Evolutionary conservation across 2,888 invertebrate genomes (phyloP), one percentile per base, ranked within the genome.

Genomic region (Chymomyza procnemis): DNA sequence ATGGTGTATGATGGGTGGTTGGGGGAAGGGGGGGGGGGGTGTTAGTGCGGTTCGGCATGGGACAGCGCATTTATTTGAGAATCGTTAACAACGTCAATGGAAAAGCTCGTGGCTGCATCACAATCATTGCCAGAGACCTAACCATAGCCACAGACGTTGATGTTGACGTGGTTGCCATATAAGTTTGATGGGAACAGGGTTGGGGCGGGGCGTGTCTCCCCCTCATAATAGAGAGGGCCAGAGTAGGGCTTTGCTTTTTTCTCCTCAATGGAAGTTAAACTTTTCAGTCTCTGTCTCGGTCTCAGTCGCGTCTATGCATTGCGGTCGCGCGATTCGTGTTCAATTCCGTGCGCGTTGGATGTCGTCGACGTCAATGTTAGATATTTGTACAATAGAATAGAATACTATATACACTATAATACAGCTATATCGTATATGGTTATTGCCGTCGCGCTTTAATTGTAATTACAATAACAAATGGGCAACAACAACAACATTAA

Each of bases 31-130:
- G 9, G 34, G 34, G 34, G 8, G 4, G 5, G 6, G 34, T n/a
- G n/a, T n/a, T n/a, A n/a, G 12, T 12, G 6, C 34, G 34, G 34
- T 12, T 12, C 12, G 34, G 34, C 12, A 3, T 41, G 5, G 34
- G 9, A 12, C 2, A 12, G 34, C 18, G 16, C 14, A 50, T 56
- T 60, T 80, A 80, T 78, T 83, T 76, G 75, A 75, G 82, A 80
- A 85, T 79, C 80, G 80, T 80, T 85, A 80, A 80, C 80, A 77
- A 81, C 77, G 80, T 77, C 72, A 77, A 79, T 74, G 77, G 66
- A 69, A 75, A 67, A 56, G 60, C 30, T 26, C 54, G 16, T 50
- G 18, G 18, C 16, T 50, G 50, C 50, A 50, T 50, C 19, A 50
- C 50, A 50, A 50, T 50, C 50, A 21, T 62, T 69, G 67, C 59